Conservation (phyloP, 2,113 vertebrate genomes). For the Bolborhynchus lineola region DNA sequence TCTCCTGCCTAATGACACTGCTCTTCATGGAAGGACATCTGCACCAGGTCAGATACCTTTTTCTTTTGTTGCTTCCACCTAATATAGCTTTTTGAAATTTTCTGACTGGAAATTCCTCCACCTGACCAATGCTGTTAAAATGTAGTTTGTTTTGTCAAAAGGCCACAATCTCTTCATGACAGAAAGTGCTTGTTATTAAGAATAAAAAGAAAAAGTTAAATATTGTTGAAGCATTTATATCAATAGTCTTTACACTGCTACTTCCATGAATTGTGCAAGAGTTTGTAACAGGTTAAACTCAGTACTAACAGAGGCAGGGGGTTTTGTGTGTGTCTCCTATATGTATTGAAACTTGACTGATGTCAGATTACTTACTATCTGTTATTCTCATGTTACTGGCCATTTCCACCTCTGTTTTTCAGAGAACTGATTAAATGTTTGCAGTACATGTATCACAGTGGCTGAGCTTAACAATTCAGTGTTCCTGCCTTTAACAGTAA, state of each 20-base stretch:
- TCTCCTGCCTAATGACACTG: conserved; percentile 84
- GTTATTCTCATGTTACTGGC: background rate
- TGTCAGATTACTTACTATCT: background rate
- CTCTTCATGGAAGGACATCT: conserved; percentile 82
- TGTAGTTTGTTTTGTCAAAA: background rate
- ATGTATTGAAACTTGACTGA: background rate
- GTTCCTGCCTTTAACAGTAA: background rate
- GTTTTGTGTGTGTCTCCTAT: background rate
- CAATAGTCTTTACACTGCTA: background rate
- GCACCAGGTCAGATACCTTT: conserved; percentile 79
- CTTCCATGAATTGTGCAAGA: background rate
- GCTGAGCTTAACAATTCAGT: background rate
- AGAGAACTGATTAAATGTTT: background rate
- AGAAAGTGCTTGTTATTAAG: background rate
- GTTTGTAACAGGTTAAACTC: background rate
- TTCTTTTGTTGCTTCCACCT: background rate
- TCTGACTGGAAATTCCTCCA: background rate
- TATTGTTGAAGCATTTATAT: background rate
- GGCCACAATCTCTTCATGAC: background rate
- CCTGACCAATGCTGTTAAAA: background rate
- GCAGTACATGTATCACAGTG: background rate
- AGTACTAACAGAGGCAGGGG: background rate
- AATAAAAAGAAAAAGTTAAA: background rate
- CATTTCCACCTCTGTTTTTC: background rate
- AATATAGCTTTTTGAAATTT: background rate